phyloP scores from a whole-genome alignment of 2,888 invertebrate species.

The Portevinia maculata region DNA sequence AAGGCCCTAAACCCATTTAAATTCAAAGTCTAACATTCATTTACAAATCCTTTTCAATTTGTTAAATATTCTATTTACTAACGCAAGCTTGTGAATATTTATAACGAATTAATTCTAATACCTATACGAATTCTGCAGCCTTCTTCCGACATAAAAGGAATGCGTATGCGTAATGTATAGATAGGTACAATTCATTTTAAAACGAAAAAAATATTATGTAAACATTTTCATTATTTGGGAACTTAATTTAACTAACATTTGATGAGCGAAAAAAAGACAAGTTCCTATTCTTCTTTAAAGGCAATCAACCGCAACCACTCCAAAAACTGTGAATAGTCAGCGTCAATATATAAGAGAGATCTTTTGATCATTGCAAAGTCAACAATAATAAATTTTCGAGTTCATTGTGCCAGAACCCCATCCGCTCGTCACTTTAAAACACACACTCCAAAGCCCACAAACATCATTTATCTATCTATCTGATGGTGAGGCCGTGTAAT shows the following conservation, averaged over 20 bases:
- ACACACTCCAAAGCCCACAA: constrained; percentile 21
- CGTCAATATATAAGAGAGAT: constrained; percentile 27
- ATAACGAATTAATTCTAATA: too few relatives aligned
- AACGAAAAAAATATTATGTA: constrained; percentile 2
- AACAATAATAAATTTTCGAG: constrained; percentile 44
- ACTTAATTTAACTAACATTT: constrained; percentile 34
- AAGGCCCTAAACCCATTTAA: too few relatives aligned
- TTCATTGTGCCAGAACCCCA: constrained; percentile 55
- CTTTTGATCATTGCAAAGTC: constrained; percentile 28
- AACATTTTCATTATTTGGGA: constrained; percentile 25
- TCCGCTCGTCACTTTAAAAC: not conserved
- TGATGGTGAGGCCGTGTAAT: constrained; percentile 56
- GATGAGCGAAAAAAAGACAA: not conserved
- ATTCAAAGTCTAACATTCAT: too few relatives aligned
- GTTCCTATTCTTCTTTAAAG: constrained; percentile 6
- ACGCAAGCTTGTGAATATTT: too few relatives aligned
- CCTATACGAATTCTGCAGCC: too few relatives aligned
- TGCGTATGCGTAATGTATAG: too few relatives aligned
- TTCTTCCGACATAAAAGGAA: too few relatives aligned
- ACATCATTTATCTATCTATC: constrained; percentile 40
- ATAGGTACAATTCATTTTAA: too few relatives aligned
- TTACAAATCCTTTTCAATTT: too few relatives aligned
- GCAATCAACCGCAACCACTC: constrained; percentile 29
- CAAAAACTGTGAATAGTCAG: constrained; percentile 49
- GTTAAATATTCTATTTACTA: too few relatives aligned